Base-by-base conservation (phyloP, 2,888 invertebrate genomes). In the Agapostemon virescens region DNA sequence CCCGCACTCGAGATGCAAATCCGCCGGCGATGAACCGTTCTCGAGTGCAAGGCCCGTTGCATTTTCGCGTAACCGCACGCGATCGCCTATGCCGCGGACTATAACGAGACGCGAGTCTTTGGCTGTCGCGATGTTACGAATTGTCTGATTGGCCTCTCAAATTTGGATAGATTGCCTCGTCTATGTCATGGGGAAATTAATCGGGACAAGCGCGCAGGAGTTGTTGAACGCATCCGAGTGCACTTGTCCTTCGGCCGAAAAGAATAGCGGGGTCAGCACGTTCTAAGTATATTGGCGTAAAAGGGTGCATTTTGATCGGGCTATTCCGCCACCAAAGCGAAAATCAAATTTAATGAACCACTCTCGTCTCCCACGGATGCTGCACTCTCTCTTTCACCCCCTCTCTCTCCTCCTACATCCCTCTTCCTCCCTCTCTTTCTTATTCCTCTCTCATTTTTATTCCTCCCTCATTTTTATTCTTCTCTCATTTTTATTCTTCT, bases 1-100 rank as follows among this genome's bases (percentile, higher is more conserved):
- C n/a, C n/a, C n/a, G 55, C 55, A 26, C 82, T 84, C 71, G 58
- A 64, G 61, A 85, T 84, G 85, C 70, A 85, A 82, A 82, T 84
- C 69, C 26, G 9, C 11, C 20, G 74, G 74, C 36, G 69, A 63
- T 42, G 70, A 49, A 45, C 38, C 49, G 45, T 67, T 52, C 15
- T 55, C 3, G 11, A 69, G 52, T 52, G 36, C 40, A n/a, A n/a
- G n/a, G n/a, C n/a, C 23, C 49, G 20, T n/a, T n/a, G n/a, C 9
- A n/a, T 20, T 15, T 38, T 42, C 23, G n/a, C 52, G 52, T 66
- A 45, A 67, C 30, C 9, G 20, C 30, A 13, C 7, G 5, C 26
- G 3, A 40, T 49, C n/a, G n/a, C n/a, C n/a, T n/a, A n/a, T n/a
- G n/a, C 11, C 70, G 4, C 49, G 23, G 26, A 55, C 55, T 20